Evolutionary conservation across 1,140 invertebrate genomes (phyloP).

Genomic region (roundworm (Caenorhabditis elegans)): DNA sequence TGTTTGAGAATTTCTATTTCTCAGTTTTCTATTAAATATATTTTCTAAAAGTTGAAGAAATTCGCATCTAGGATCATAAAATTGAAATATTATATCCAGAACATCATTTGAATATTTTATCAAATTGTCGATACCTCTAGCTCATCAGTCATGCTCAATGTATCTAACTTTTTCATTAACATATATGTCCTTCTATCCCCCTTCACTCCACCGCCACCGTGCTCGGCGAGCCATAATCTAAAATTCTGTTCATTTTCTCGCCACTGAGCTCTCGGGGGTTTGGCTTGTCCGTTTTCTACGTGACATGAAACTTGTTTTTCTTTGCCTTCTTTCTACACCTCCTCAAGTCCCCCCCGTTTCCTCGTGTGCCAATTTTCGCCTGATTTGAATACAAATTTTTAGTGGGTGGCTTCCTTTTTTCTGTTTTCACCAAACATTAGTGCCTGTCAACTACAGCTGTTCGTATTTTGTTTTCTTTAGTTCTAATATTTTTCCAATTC

Average conservation of each 20-base stretch:
- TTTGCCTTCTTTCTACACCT: neutral
- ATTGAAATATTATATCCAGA: too few species aligned
- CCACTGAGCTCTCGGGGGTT: neutral
- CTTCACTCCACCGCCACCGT: neutral
- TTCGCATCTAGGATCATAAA: too few species aligned
- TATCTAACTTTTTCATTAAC: slow-evolving; percentile 12
- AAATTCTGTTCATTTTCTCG: slow-evolving; percentile 28
- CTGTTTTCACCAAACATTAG: too few species aligned
- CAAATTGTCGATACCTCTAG: too few species aligned
- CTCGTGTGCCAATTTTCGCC: neutral
- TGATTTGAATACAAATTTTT: slow-evolving; percentile 28
- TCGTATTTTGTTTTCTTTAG: too few species aligned
- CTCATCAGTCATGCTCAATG: too few species aligned
- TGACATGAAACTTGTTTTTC: slow-evolving; percentile 28
- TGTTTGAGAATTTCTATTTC: too few species aligned
- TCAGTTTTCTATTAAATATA: too few species aligned
- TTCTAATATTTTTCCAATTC: too few species aligned
- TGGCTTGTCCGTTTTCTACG: neutral
- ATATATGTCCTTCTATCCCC: neutral
- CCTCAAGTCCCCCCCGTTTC: neutral
- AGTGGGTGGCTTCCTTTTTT: neutral
- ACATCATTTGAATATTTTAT: too few species aligned
- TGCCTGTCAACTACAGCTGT: too few species aligned
- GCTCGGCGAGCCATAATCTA: slow-evolving; percentile 28
- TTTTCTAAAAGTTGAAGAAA: too few species aligned